Conservation (phyloP, 2,113 vertebrate species). For the Thunnus maccoyii region DNA sequence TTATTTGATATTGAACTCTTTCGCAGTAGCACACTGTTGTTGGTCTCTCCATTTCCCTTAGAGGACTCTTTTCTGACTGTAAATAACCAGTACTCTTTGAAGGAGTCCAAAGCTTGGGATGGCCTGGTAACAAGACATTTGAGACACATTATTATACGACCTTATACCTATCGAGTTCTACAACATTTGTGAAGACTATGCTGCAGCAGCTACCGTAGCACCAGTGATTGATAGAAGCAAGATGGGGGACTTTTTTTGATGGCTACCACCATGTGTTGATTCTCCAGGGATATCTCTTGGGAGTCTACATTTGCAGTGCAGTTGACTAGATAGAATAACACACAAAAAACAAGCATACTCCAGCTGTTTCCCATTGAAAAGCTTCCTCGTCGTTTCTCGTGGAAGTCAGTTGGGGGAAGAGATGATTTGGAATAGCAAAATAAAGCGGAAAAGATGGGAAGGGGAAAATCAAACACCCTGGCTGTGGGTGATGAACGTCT, state of each 20-base stretch:
- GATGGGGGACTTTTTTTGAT: conserved; percentile 33
- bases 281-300: conserved; percentile 24
- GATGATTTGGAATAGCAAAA: conserved; percentile 70
- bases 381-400: conserved; percentile 29
- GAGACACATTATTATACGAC: conserved; percentile 17
- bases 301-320: conserved; percentile 36
- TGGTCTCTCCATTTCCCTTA: neutral
- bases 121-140: conserved; percentile 15
- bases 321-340: conserved; percentile 59
- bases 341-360: conserved; percentile 37
- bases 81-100: neutral
- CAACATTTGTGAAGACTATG: conserved; percentile 17
- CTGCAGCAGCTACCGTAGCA: conserved; percentile 16
- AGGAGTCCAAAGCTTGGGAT: neutral
- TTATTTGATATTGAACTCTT: neutral
- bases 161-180: neutral
- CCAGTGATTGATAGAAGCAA: conserved; percentile 30
- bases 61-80: conserved; percentile 5
- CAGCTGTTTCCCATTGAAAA: conserved; percentile 59
- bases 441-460: conserved; percentile 40
- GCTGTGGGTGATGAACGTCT: conserved; percentile 70
- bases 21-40: conserved; percentile 6
- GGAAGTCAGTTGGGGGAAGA: conserved; percentile 56
- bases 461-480: conserved; percentile 66
- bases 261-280: conserved; percentile 39